Base-by-base conservation (phyloP, 2,113 vertebrate species). In the Sebastes fasciatus region DNA sequence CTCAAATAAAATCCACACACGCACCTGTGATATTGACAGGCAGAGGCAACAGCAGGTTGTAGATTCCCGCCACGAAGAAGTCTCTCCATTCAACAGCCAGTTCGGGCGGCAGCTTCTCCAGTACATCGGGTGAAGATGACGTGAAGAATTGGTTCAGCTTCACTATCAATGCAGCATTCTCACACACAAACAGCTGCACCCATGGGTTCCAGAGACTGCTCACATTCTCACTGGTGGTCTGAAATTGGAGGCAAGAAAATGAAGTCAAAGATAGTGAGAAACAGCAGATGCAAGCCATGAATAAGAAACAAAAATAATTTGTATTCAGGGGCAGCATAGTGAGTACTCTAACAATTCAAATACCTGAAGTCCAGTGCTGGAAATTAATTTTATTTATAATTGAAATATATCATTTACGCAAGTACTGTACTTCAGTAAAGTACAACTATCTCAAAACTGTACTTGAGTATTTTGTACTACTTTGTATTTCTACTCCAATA, bases 51-150 rank as follows among this genome's bases (percentile, higher is more conserved):
- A 99, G 93, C 91, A 98, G 93, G 90, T 89, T 96, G 93, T 97
- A 96, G 92, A 99, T 96, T 88, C 97, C 98, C 65, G 97, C 96
- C 6, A 96, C 90, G 82, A 99, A 99, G 94, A 99, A 99, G 70
- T 98, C 97, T 12, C 92, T 95, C 98, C 98, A 99, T 94, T 99
- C 98, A 3, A 80, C 91, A 49, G 91, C 79, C 55, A 99, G 95
- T 65, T 97, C 96, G 58, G 91, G 57, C 10, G 98, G 98, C 88
- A 99, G 94, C 34, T 86, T 94, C 92, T 94, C 94, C 80, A 79
- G 65, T 11, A 89, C 81, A n/a, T 93, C 94, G 48, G 90, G 83
- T 74, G 94, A 74, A 45, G 92, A 69, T 34, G 95, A 93, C 71
- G 96, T 90, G 86, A 99, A 99, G 91, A 96, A 97, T 77, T 92